Conservation (phyloP, 2,113 vertebrate genomes). For the Zootoca vivipara region DNA sequence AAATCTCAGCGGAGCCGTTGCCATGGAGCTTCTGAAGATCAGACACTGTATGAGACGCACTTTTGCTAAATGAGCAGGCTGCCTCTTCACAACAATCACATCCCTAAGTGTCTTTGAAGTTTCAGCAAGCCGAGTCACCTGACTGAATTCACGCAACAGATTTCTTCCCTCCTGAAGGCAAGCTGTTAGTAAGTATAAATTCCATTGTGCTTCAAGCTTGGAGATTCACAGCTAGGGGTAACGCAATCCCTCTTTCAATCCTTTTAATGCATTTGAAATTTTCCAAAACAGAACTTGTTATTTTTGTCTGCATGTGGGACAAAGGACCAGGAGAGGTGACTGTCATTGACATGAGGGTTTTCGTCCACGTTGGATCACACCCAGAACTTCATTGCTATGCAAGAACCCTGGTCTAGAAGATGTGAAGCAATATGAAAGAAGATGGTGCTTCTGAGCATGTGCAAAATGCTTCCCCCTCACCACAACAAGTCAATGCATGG, state of each 20-base stretch:
- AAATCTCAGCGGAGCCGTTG: background rate
- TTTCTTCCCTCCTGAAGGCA: background rate
- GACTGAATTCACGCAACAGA: background rate
- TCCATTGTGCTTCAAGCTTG: background rate
- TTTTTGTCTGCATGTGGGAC: background rate
- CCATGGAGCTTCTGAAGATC: slow-evolving; percentile 8
- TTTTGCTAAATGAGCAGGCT: background rate
- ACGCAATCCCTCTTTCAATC: background rate
- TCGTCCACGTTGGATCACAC: background rate
- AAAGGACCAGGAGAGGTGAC: background rate
- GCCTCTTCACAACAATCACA: background rate
- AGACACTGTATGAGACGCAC: background rate
- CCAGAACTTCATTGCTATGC: background rate
- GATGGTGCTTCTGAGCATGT: too few relatives aligned
- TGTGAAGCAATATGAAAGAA: too few relatives aligned
- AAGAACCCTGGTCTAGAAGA: too few relatives aligned
- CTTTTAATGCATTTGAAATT: background rate
- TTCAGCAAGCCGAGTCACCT: background rate
- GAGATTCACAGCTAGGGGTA: background rate
- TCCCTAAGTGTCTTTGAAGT: background rate
- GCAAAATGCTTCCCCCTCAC: too few relatives aligned
- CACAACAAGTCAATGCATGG: too few relatives aligned
- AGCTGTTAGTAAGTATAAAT: background rate
- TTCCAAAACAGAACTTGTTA: background rate
- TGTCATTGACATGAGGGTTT: background rate